Conservation (phyloP, 2,113 vertebrate species). For the Hystrix cristata region DNA sequence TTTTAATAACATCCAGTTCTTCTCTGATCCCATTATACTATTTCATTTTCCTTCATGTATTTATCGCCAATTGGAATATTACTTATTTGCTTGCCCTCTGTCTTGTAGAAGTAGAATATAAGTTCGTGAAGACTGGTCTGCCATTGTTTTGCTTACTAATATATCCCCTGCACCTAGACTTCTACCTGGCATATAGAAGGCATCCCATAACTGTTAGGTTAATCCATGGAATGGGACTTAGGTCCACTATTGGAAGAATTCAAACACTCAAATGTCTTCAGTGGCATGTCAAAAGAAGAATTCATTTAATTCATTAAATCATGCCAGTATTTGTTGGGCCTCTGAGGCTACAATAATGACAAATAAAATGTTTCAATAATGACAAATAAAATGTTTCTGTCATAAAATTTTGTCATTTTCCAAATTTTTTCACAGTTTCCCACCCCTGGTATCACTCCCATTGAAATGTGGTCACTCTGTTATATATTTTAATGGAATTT, state of each 20-base stretch:
- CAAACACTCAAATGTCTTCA: conserved; percentile 4
- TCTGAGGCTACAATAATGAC: not conserved
- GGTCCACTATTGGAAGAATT: not conserved
- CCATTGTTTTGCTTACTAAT: not conserved
- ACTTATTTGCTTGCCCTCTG: not conserved
- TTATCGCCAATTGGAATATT: not conserved
- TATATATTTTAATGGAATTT: not conserved
- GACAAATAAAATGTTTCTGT: not conserved
- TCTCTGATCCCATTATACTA: not conserved
- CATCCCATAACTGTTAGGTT: not conserved
- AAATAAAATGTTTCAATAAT: not conserved
- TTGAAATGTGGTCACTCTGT: not conserved
- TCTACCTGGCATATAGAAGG: not conserved
- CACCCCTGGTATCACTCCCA: not conserved
- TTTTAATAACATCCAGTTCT: not conserved
- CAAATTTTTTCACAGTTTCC: not conserved
- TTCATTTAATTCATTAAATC: not conserved
- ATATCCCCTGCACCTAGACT: not conserved
- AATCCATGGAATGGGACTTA: not conserved
- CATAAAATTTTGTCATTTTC: not conserved
- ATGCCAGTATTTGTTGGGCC: not conserved
- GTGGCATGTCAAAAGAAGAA: not conserved
- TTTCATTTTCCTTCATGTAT: not conserved
- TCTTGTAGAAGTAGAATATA: not conserved
- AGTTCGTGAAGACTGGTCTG: not conserved